Conservation (phyloP, 2,888 invertebrate species). For the Merodon equestris region DNA sequence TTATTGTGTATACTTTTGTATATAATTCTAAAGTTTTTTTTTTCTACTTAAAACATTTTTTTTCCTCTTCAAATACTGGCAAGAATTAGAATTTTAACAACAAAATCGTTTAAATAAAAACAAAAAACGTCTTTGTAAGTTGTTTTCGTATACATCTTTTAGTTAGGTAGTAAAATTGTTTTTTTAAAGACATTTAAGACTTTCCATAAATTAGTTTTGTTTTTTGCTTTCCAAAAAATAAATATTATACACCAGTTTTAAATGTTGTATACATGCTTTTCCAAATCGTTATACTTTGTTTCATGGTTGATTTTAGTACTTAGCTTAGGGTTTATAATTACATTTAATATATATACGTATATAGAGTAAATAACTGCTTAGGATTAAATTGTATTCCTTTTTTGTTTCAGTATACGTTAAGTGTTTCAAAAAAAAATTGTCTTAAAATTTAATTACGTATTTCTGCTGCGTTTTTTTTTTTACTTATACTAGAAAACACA, state of each 20-base stretch:
- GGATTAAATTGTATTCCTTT: slow-evolving; percentile 45
- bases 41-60: slow-evolving; percentile 43
- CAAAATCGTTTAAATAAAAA: slow-evolving; percentile 32
- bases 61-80: slow-evolving; percentile 50
- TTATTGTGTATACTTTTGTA: slow-evolving; percentile 35
- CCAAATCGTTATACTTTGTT: slow-evolving; percentile 67
- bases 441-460: slow-evolving; percentile 69
- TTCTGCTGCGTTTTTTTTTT: slow-evolving; percentile 62
- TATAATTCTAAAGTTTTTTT: slow-evolving; percentile 46
- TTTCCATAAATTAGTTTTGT: slow-evolving; percentile 13
- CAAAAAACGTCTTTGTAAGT: slow-evolving; percentile 62
- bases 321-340: slow-evolving; percentile 59
- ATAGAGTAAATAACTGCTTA: slow-evolving; percentile 66
- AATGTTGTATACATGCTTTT: slow-evolving; percentile 57
- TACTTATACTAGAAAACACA: slow-evolving; percentile 32
- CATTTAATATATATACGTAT: slow-evolving; percentile 68
- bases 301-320: slow-evolving; percentile 61
- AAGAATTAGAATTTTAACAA: slow-evolving; percentile 43
- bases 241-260: slow-evolving; percentile 34
- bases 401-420: slow-evolving; percentile 59
- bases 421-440: slow-evolving; percentile 48
- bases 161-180: slow-evolving; percentile 20
- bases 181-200: slow-evolving; percentile 30
- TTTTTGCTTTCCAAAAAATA: slow-evolving; percentile 42
- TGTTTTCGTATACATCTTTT: slow-evolving; percentile 64